Percentiles rank a stretch among this genome's conserved stretches.
These are phyloP conservation scores for Drosophila glabriapex DNA, from an alignment of 2,888 invertebrate species.

Conservation along the genomic window DNA sequence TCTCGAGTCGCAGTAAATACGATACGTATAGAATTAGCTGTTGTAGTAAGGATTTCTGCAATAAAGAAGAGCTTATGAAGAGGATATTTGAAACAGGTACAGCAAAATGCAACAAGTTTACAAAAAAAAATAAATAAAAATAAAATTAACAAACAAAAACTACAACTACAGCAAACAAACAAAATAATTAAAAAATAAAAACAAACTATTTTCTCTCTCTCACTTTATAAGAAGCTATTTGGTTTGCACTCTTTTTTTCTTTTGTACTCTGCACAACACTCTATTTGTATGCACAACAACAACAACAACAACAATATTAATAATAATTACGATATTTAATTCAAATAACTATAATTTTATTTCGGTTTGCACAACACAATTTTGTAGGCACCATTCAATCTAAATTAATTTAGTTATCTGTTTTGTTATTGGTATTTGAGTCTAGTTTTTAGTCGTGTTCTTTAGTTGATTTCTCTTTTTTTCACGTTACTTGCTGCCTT, in stretches of 20 bases:
- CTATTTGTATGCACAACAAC: slow-evolving; percentile 42
- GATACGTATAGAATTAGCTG: slow-evolving; percentile 84
- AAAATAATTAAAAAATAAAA: slow-evolving; percentile 14
- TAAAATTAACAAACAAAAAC: slow-evolving; percentile 21
- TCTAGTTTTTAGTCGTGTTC: slow-evolving; percentile 49
- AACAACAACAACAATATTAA: slow-evolving; percentile 29
- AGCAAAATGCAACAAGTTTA: slow-evolving; percentile 39
- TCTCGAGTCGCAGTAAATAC: slow-evolving; percentile 84
- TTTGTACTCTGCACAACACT: slow-evolving; percentile 39
- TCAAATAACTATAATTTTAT: slow-evolving; percentile 26
- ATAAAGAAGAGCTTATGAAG: slow-evolving; percentile 85
- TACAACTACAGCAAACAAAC: slow-evolving; percentile 11
- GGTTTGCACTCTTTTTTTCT: slow-evolving; percentile 46
- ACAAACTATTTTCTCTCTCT: slow-evolving; percentile 35
- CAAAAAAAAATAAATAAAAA: background rate
- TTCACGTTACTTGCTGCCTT: slow-evolving; percentile 19
- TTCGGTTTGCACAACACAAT: slow-evolving; percentile 48
- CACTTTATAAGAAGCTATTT: slow-evolving; percentile 41
- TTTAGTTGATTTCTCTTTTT: slow-evolving; percentile 22
- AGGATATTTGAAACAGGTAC: slow-evolving; percentile 84
- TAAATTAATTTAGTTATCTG: background rate
- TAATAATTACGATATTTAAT: slow-evolving; percentile 25
- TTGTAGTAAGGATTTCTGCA: slow-evolving; percentile 86
- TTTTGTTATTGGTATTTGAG: slow-evolving; percentile 36
- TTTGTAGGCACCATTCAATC: slow-evolving; percentile 33